Evolutionary conservation across 64 coral and sea anemone genomes (phyloP).

Genomic region (Stichodactyla mertensii): DNA sequence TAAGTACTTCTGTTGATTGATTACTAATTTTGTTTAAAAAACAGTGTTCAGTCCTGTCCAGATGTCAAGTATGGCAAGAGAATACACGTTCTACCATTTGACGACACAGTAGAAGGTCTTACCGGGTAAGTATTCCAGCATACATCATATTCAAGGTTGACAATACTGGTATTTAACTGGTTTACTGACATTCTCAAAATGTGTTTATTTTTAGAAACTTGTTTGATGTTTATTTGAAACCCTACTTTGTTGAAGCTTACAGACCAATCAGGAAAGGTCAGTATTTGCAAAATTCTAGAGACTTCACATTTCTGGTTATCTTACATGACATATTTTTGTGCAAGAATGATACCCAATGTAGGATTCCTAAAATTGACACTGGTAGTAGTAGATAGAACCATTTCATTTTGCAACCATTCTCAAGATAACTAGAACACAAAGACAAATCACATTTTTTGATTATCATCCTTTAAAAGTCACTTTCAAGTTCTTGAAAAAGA

Average conservation of each 20-base stretch:
- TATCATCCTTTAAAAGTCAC: no score
- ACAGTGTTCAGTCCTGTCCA: constrained; percentile 93
- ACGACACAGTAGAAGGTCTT: constrained; percentile 95
- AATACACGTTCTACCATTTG: constrained; percentile 95
- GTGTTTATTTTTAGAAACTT: constrained; percentile 58
- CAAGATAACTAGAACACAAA: no score
- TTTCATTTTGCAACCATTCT: no score
- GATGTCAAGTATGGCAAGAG: constrained; percentile 99
- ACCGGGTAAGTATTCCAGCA: constrained; percentile 64
- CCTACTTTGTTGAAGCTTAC: constrained; percentile 97
- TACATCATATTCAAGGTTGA: neutral
- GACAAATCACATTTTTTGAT: no score
- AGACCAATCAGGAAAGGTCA: constrained; percentile 95
- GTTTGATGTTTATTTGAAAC: constrained; percentile 99
- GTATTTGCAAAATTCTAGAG: neutral
- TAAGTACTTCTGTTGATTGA: neutral
- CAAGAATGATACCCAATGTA: no score
- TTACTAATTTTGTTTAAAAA: neutral
- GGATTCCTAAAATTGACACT: no score
- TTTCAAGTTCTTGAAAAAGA: no score
- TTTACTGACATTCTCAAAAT: neutral
- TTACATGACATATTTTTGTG: neutral
- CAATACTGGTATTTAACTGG: neutral
- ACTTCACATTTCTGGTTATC: neutral
- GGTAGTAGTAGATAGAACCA: no score